Conservation (phyloP, 2,797 vertebrate genomes). For the Clarias platycephalus region DNA sequence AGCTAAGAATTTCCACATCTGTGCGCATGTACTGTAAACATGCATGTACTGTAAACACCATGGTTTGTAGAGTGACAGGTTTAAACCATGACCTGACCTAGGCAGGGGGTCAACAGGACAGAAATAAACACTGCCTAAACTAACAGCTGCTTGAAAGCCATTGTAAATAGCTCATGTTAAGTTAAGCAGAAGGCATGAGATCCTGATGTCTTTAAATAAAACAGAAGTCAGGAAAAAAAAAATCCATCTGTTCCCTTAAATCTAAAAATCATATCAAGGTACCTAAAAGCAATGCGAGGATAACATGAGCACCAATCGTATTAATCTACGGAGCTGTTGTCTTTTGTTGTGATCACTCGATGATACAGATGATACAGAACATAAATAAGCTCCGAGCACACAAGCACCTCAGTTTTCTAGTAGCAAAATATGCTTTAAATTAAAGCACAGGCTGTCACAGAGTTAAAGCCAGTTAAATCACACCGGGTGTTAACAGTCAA, state of each 20-base stretch:
- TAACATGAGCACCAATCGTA: background rate
- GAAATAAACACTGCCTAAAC: background rate
- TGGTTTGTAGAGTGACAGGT: background rate
- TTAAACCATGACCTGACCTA: conserved; percentile 8
- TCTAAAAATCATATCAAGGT: no score
- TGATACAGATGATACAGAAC: background rate
- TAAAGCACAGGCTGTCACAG: background rate
- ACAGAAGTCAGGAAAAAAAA: background rate
- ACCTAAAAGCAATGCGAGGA: background rate
- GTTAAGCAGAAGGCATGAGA: background rate
- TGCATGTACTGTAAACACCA: background rate
- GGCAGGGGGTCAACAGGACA: conserved; percentile 14
- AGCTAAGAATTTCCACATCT: background rate
- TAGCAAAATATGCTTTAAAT: background rate
- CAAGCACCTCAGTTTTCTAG: background rate
- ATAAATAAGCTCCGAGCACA: background rate
- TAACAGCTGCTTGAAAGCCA: conserved; percentile 4
- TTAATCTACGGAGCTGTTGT: background rate
- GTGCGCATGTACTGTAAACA: background rate
- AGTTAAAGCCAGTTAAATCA: background rate
- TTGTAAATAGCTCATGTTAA: background rate
- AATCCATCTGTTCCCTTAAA: background rate
- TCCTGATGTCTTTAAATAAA: background rate
- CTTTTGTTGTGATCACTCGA: background rate
- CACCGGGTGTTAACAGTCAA: background rate